Base-by-base conservation (phyloP, 2,888 invertebrate genomes). In the Pandemis cinnamomeana region DNA sequence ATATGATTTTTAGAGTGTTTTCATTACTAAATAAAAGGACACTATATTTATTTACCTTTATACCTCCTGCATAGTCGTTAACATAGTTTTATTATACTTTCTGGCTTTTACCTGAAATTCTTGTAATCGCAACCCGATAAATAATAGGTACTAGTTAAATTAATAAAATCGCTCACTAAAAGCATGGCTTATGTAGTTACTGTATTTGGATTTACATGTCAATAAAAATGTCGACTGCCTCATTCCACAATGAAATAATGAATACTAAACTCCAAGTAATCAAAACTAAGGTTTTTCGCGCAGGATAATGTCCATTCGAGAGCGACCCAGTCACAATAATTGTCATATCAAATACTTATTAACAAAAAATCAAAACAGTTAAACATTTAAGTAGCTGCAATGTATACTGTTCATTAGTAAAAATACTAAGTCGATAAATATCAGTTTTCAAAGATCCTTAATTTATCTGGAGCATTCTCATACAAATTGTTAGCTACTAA, bases 401-500 rank as follows among this genome's bases (percentile, higher is more conserved):
- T 48, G 44, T 71, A 63, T 48, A 67, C 67, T 27, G 46, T 58
- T 53, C n/a, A 58, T 64, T 36, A 73, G 36, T 69, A 66, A 64
- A 72, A 73, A 69, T 64, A 64, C 69, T 60, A 70, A 66, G 61
- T 74, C 62, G 58, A 67, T 64, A 75, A 41, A 66, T 64, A 73
- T 60, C 41, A 48, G 15, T 10, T 42, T 66, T 51, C 70, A 70
- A 66, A 70, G 44, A 44, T 46, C 44, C 41, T 60, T 58, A 55
- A 62, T 51, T 62, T 63, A 68, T 53, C 62, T 27, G 44, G 46
- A 68, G 41, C 62, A 62, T 63, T 27, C 15, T 68, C 55, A 46
- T 68, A 63, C 70, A 66, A 66, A 70, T 64, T 66, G 73, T 70
- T 70, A 74, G 66, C 74, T 62, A 62, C 62, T 74, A 74, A 62